phyloP scores from a whole-genome alignment of 2,888 invertebrate genomes.

The Cephus pulcher region DNA sequence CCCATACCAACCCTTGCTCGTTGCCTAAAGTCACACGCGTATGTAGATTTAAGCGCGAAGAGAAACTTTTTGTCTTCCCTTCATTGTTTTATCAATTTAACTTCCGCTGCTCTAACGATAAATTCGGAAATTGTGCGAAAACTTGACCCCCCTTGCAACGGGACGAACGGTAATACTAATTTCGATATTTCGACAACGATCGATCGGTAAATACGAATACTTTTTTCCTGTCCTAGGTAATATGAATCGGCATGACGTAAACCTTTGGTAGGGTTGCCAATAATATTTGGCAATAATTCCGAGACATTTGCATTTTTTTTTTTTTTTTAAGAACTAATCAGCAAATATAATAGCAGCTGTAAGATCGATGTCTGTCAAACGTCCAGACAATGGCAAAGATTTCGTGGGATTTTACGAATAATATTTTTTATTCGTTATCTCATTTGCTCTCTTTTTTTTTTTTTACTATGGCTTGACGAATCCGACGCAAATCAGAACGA shows the following conservation, averaged over 20 bases:
- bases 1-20: neutral
- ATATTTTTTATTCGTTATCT: neutral
- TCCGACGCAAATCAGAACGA: constrained; percentile 1
- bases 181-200: neutral
- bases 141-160: neutral
- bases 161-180: neutral
- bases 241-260: neutral
- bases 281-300: constrained; percentile 1
- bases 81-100: too few species aligned
- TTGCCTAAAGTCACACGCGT: neutral
- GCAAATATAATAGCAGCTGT: neutral
- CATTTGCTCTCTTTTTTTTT: neutral
- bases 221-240: neutral
- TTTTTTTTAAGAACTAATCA: neutral
- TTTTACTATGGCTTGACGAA: neutral
- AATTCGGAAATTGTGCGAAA: neutral
- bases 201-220: neutral
- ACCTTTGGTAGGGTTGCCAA: neutral
- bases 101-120: neutral
- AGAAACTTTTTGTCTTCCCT: neutral
- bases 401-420: neutral
- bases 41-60: neutral
- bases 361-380: neutral
- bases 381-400: neutral
- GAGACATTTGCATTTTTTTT: neutral